phyloP scores from a whole-genome alignment of 1,140 invertebrate species.

The Drosophila ananassae region DNA sequence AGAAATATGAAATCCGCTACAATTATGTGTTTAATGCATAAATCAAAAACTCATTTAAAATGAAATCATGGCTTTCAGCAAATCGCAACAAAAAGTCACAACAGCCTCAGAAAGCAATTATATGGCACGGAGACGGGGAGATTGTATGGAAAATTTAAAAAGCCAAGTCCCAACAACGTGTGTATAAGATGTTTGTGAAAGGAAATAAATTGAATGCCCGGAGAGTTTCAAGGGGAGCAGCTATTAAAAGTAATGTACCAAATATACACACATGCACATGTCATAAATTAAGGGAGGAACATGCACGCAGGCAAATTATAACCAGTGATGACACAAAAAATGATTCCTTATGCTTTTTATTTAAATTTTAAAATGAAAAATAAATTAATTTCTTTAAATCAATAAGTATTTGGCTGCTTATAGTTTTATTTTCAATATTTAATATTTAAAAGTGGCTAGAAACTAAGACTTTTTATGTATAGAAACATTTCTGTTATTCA shows the following conservation, averaged over 20 bases:
- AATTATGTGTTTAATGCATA: constrained; percentile 82
- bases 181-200: constrained; percentile 69
- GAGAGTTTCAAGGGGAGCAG: constrained; percentile 40
- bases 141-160: constrained; percentile 66
- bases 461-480: too few species aligned
- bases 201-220: constrained; percentile 74
- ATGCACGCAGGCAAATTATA: constrained; percentile 7
- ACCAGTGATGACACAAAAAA: not conserved
- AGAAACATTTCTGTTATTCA: too few species aligned
- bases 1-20: constrained; percentile 61
- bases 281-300: constrained; percentile 21
- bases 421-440: too few species aligned
- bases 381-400: too few species aligned
- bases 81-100: constrained; percentile 71
- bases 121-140: constrained; percentile 42
- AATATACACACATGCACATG: constrained; percentile 15
- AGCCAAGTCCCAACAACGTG: constrained; percentile 52
- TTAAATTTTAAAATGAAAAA: too few species aligned
- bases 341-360: too few species aligned
- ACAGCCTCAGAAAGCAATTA: constrained; percentile 64
- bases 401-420: too few species aligned
- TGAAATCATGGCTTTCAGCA: constrained; percentile 78
- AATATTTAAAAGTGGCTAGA: too few species aligned
- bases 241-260: constrained; percentile 65
- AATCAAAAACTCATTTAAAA: constrained; percentile 83